Evolutionary conservation across 2,888 invertebrate species (phyloP).

Genomic region (Andrena trimmerana): DNA sequence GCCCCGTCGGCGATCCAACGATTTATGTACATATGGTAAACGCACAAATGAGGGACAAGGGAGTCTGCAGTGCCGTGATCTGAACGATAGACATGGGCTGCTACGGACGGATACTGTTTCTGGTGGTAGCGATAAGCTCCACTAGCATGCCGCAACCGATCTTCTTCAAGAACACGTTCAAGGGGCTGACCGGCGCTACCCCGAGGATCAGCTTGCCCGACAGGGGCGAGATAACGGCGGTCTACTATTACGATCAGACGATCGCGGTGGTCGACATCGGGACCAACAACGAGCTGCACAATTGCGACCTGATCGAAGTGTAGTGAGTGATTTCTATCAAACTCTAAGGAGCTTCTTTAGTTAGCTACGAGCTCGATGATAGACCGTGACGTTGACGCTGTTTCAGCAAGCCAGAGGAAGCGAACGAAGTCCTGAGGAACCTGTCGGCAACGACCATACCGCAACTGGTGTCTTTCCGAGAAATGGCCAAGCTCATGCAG

Average conservation of each 20-base stretch:
- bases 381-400: background rate
- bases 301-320: slow-evolving; percentile 94
- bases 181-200: slow-evolving; percentile 73
- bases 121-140: slow-evolving; percentile 46
- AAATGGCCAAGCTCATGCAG: slow-evolving; percentile 93
- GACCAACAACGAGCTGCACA: slow-evolving; percentile 89
- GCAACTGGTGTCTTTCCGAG: slow-evolving; percentile 89
- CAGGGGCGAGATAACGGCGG: slow-evolving; percentile 77
- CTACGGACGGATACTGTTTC: slow-evolving; percentile 29
- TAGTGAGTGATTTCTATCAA: slow-evolving; percentile 89
- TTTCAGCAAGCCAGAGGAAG: slow-evolving; percentile 91
- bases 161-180: slow-evolving; percentile 73
- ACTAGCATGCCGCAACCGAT: slow-evolving; percentile 73
- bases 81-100: slow-evolving; percentile 25
- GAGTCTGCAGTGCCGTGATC: background rate
- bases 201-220: slow-evolving; percentile 44
- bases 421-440: slow-evolving; percentile 88
- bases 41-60: background rate
- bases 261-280: slow-evolving; percentile 93
- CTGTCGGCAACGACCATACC: slow-evolving; percentile 88
- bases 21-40: background rate
- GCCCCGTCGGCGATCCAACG: background rate
- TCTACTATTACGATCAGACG: slow-evolving; percentile 93
- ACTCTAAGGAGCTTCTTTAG: background rate
- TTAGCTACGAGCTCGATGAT: background rate